A percentile compares a stretch with the other conserved stretches of the same genome.
Evolutionary conservation across 1,140 invertebrate species (phyloP).

Genomic region (Carcinoscorpius rotundicauda): DNA sequence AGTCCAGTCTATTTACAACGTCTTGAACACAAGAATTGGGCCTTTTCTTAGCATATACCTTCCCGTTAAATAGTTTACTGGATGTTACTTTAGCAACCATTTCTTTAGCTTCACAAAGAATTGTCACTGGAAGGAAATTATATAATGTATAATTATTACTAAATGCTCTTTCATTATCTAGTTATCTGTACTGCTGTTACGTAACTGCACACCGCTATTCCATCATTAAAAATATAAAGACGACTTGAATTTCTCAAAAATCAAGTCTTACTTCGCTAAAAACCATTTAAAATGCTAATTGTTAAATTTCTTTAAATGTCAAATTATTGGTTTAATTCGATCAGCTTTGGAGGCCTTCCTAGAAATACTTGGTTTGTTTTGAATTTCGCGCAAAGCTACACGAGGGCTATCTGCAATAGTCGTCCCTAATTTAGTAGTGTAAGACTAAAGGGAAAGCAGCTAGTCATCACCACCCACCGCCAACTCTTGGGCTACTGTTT

Average conservation of each 20-base stretch:
- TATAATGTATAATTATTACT: neutral
- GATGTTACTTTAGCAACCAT: constrained; percentile 87
- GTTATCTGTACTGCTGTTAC: neutral
- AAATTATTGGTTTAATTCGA: too few species aligned
- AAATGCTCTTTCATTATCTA: constrained; percentile 1
- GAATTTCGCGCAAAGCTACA: too few species aligned
- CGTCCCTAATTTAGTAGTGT: too few species aligned
- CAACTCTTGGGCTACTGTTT: too few species aligned
- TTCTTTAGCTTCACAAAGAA: constrained; percentile 58
- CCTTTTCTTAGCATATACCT: constrained; percentile 84
- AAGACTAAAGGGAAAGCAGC: too few species aligned
- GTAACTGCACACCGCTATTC: neutral
- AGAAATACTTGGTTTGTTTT: too few species aligned
- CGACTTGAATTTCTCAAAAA: neutral
- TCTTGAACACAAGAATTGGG: constrained; percentile 83
- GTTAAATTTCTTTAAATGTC: too few species aligned
- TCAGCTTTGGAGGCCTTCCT: too few species aligned
- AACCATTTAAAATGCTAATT: too few species aligned
- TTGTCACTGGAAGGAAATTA: constrained; percentile 21
- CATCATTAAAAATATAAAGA: neutral
- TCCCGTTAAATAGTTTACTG: constrained; percentile 82
- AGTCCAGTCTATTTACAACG: constrained; percentile 25
- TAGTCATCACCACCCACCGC: too few species aligned
- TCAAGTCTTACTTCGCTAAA: too few species aligned
- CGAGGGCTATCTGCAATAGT: too few species aligned